Percentiles rank a stretch among this genome's conserved stretches.
Conservation (phyloP, 1,140 invertebrate species). For the Gonatopus flavifemur region DNA sequence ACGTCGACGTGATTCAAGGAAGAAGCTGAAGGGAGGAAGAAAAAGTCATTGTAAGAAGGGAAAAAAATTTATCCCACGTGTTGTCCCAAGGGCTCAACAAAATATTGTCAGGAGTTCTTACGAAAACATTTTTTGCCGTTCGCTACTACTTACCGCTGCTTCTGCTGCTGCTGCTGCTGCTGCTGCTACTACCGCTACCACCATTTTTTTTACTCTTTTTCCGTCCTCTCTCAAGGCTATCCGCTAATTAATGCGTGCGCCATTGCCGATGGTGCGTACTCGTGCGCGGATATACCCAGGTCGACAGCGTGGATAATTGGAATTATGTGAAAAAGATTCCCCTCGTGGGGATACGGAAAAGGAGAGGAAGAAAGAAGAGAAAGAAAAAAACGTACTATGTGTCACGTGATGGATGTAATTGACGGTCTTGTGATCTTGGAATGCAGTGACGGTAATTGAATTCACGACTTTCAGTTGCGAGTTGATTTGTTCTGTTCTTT, state of each 20-base stretch:
- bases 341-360: slow-evolving; percentile 12
- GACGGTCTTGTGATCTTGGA: slow-evolving; percentile 34
- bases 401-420: slow-evolving; percentile 53
- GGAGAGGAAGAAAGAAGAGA: background rate
- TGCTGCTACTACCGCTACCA: slow-evolving; percentile 2
- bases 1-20: slow-evolving; percentile 11
- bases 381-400: slow-evolving; percentile 34
- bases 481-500: slow-evolving; percentile 17
- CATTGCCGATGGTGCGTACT: slow-evolving; percentile 4
- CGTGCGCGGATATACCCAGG: too few relatives aligned
- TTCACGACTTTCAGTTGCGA: slow-evolving; percentile 40
- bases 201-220: slow-evolving; percentile 24
- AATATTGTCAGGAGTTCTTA: slow-evolving; percentile 33
- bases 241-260: slow-evolving; percentile 51
- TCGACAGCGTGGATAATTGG: slow-evolving; percentile 52
- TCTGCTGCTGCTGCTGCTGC: too few relatives aligned
- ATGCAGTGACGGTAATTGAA: slow-evolving; percentile 46
- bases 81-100: slow-evolving; percentile 33
- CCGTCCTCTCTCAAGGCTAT: slow-evolving; percentile 26
- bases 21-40: background rate
- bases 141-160: too few relatives aligned
- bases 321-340: slow-evolving; percentile 52
- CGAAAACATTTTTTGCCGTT: slow-evolving; percentile 23
- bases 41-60: slow-evolving; percentile 13
- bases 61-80: slow-evolving; percentile 23